A percentile compares a stretch with the other conserved stretches of the same genome.
Evolutionary conservation across 64 coral and sea anemone species (phyloP).

Genomic region (Montipora foliosa): DNA sequence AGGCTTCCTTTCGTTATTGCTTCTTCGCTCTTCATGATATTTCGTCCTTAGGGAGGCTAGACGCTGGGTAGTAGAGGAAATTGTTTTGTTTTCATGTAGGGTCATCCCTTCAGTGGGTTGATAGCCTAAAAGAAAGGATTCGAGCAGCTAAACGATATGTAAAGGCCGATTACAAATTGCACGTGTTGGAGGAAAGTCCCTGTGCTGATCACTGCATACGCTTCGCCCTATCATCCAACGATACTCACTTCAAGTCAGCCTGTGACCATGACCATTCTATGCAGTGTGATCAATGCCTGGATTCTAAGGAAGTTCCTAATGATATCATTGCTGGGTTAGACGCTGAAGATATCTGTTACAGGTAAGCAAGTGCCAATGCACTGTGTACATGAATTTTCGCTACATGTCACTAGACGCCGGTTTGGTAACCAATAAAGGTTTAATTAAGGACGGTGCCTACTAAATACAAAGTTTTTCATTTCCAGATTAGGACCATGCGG

Average conservation of each 20-base stretch:
- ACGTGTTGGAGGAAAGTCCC: slow-evolving; percentile 29
- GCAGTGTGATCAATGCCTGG: slow-evolving; percentile 52
- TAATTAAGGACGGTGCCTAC: neutral
- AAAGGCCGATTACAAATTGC: slow-evolving; percentile 68
- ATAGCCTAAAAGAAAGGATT: slow-evolving; percentile 23
- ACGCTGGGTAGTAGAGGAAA: neutral
- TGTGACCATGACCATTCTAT: slow-evolving; percentile 58
- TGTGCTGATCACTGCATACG: slow-evolving; percentile 62
- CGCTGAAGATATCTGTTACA: slow-evolving; percentile 5
- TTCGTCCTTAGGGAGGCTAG: neutral
- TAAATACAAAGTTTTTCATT: neutral
- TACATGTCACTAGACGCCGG: neutral
- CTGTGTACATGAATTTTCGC: neutral
- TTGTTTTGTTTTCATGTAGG: slow-evolving; percentile 20
- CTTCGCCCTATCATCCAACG: slow-evolving; percentile 51
- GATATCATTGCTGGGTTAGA: slow-evolving; percentile 45
- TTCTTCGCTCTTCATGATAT: neutral
- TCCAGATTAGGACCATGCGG: neutral
- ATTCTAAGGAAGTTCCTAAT: slow-evolving; percentile 7
- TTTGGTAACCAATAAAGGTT: neutral
- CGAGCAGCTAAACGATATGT: slow-evolving; percentile 47
- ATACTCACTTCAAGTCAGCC: slow-evolving; percentile 21
- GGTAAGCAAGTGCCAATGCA: neutral
- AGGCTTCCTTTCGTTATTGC: neutral
- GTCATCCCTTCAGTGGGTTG: slow-evolving; percentile 30